Percentiles rank a stretch among this genome's conserved stretches.
These are phyloP conservation scores for Sciurus niger DNA, from an alignment of 2,113 vertebrate species.

Conservation along the genomic window DNA sequence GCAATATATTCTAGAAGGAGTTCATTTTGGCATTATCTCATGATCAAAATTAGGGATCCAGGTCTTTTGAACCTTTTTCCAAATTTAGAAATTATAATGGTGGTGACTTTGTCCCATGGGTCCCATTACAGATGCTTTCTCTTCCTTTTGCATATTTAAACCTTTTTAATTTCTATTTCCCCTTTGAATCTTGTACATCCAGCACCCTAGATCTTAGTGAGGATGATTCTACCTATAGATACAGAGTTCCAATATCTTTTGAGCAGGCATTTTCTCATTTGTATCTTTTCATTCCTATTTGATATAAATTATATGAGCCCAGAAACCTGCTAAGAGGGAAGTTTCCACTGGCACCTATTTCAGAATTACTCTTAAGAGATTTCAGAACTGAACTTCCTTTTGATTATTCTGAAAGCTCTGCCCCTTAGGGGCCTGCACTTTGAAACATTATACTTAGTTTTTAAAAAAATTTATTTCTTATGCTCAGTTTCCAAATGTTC, in stretches of 20 bases:
- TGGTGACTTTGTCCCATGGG: neutral
- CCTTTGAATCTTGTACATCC: neutral
- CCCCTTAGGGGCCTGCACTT: neutral
- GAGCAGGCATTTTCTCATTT: neutral
- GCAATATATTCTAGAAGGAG: neutral
- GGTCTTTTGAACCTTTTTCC: neutral
- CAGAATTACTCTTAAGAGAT: neutral
- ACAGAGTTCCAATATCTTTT: neutral
- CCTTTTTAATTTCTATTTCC: neutral
- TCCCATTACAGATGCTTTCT: constrained; percentile 1
- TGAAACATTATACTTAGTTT: neutral
- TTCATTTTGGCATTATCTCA: neutral
- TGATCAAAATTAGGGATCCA: neutral
- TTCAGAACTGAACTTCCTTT: neutral
- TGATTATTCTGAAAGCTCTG: neutral
- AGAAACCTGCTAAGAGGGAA: neutral
- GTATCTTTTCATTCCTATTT: neutral
- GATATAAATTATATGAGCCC: neutral
- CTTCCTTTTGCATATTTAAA: constrained; percentile 22
- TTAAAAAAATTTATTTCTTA: neutral
- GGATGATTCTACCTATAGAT: neutral
- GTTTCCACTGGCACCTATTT: neutral
- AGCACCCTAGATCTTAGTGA: neutral
- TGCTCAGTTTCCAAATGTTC: neutral
- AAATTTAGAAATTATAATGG: neutral